A percentile compares a stretch with the other conserved stretches of the same genome.
phyloP scores from a whole-genome alignment of 23 tunicate species.

The Halocynthia aurantium region DNA sequence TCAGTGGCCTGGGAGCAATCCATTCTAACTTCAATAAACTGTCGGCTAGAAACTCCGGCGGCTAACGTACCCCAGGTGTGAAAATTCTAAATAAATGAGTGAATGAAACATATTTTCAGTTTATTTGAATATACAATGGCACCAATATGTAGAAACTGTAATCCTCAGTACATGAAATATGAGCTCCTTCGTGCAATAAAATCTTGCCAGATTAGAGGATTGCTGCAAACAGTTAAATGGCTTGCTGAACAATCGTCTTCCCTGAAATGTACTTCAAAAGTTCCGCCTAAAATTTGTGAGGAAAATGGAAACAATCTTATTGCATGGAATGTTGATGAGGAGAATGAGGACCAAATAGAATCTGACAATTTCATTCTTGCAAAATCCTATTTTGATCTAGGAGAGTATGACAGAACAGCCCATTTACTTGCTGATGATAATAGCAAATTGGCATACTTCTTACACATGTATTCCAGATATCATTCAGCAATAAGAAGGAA shows the following conservation, averaged over 20 bases:
- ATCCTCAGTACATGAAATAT: constrained; percentile 23
- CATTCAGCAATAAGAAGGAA: constrained; percentile 47
- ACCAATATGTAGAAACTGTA: constrained; percentile 16
- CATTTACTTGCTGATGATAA: constrained; percentile 40
- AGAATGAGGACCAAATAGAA: constrained; percentile 2
- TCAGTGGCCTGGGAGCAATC: too few relatives aligned
- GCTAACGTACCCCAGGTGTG: too few relatives aligned
- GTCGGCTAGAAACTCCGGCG: too few relatives aligned
- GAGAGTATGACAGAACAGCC: constrained; percentile 66
- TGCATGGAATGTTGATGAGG: constrained; percentile 14
- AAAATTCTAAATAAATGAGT: neutral
- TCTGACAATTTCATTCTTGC: constrained; percentile 50
- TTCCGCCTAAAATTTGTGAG: constrained; percentile 18
- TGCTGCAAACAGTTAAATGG: constrained; percentile 23
- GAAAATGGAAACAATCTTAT: neutral
- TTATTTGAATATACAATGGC: constrained; percentile 1
- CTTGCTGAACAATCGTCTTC: constrained; percentile 45
- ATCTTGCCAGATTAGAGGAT: constrained; percentile 20
- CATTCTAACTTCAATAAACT: too few relatives aligned
- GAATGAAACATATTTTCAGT: neutral
- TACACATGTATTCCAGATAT: constrained; percentile 64
- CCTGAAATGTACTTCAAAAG: constrained; percentile 21
- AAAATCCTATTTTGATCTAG: constrained; percentile 82
- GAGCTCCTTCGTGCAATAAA: constrained; percentile 19
- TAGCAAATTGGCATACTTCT: constrained; percentile 40